Evolutionary conservation across 2,113 vertebrate genomes (phyloP).

Genomic region (Heliornis fulica): DNA sequence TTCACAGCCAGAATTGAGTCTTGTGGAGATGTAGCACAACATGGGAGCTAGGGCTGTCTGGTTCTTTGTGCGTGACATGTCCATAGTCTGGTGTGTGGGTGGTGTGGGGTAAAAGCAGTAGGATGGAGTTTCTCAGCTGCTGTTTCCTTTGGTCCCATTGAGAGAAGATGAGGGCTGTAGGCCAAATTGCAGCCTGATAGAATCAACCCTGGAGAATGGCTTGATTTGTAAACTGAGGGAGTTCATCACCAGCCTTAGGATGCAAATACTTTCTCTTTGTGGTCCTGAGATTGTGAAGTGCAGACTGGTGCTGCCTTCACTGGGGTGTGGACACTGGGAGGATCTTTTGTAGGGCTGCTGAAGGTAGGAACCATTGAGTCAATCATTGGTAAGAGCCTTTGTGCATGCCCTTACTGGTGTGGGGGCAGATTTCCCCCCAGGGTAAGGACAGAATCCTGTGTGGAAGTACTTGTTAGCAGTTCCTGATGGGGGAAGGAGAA

Average conservation of each 20-base stretch:
- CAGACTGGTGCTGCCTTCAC: not conserved
- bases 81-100: not conserved
- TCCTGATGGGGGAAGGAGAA: not conserved
- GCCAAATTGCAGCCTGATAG: not conserved
- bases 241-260: not conserved
- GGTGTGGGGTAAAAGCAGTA: accelerated
- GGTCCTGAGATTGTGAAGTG: not conserved
- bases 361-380: not conserved
- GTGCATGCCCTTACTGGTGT: not conserved
- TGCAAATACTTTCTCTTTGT: not conserved
- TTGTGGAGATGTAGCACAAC: not conserved
- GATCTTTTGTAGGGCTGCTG: not conserved
- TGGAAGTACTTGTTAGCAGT: not conserved
- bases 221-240: not conserved
- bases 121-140: not conserved
- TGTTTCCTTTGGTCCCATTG: not conserved
- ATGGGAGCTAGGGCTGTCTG: not conserved
- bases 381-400: not conserved
- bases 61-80: not conserved
- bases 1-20: not conserved
- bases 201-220: not conserved
- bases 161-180: not conserved
- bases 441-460: not conserved
- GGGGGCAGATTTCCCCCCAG: not conserved
- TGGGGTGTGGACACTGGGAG: not conserved